These are phyloP conservation scores for Tamias sibiricus DNA, from an alignment of 2,113 vertebrate genomes.

Conservation along the genomic window DNA sequence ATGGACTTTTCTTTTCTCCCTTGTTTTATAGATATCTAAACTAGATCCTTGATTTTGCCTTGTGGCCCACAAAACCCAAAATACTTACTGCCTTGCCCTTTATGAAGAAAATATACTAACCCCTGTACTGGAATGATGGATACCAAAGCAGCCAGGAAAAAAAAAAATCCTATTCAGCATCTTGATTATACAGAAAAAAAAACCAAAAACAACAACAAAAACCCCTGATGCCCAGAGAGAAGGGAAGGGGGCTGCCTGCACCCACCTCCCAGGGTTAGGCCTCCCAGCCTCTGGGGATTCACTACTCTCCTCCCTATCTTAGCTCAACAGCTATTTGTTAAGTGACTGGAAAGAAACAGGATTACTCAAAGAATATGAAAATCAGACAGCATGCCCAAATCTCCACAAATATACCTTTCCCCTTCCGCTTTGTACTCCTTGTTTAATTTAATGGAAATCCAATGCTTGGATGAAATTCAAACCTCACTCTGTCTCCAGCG, in stretches of 20 bases:
- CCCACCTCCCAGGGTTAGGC: neutral
- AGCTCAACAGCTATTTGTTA: neutral
- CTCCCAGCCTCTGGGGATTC: too few species aligned
- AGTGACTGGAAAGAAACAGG: neutral
- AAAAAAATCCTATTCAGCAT: neutral
- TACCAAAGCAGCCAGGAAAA: neutral
- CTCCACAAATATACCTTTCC: neutral
- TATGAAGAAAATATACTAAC: neutral
- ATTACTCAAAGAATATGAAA: constrained; percentile 42
- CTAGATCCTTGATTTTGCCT: neutral
- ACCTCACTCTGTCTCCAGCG: constrained; percentile 10
- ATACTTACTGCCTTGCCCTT: neutral
- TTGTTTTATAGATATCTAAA: neutral
- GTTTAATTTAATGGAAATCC: constrained; percentile 56
- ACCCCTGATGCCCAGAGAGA: neutral
- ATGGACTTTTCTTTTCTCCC: neutral
- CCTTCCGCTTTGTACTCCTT: neutral
- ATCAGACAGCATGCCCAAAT: neutral
- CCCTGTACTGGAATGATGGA: neutral
- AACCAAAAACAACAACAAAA: neutral
- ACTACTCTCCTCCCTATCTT: neutral
- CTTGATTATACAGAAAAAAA: neutral
- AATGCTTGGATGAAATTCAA: constrained; percentile 52
- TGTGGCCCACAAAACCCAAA: neutral
- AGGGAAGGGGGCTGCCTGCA: fast-evolving